phyloP scores from a whole-genome alignment of 2,888 invertebrate species.

The Dascillus cervinus region DNA sequence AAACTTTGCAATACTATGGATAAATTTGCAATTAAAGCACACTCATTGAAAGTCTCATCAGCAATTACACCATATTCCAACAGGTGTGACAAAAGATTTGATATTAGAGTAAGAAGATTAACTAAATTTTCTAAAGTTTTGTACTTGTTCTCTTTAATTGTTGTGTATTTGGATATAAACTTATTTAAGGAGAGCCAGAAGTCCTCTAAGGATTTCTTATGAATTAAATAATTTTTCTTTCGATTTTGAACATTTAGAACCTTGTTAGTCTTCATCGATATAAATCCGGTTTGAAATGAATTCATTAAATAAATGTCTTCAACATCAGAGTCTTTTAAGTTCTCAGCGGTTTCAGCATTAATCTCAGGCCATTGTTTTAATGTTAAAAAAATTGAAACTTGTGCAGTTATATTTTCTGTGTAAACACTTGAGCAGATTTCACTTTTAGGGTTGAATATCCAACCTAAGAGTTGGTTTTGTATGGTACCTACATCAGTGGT shows the following conservation, averaged over 20 bases:
- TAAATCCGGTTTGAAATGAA: conserved; percentile 22
- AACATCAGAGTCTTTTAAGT: conserved; percentile 19
- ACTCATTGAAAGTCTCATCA: too few species aligned
- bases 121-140: conserved; percentile 9
- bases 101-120: conserved; percentile 14
- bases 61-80: conserved; percentile 14
- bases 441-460: conserved; percentile 26
- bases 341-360: not conserved
- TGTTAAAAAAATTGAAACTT: conserved; percentile 27
- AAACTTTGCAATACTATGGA: too few species aligned
- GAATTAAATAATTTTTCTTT: conserved; percentile 1
- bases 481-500: conserved; percentile 15
- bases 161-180: too few species aligned
- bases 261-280: not conserved
- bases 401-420: conserved; percentile 21
- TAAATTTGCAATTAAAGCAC: too few species aligned
- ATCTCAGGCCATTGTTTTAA: conserved; percentile 30
- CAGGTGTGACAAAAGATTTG: conserved; percentile 17
- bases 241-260: not conserved
- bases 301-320: conserved; percentile 29
- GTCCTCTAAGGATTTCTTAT: too few species aligned
- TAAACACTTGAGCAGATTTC: conserved; percentile 16
- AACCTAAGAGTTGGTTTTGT: conserved; percentile 9
- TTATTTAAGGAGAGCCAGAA: too few species aligned
- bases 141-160: too few species aligned